Percentiles rank a stretch among this genome's conserved stretches.
Conservation (phyloP, 2,113 vertebrate species). For the Syrrhaptes paradoxus region DNA sequence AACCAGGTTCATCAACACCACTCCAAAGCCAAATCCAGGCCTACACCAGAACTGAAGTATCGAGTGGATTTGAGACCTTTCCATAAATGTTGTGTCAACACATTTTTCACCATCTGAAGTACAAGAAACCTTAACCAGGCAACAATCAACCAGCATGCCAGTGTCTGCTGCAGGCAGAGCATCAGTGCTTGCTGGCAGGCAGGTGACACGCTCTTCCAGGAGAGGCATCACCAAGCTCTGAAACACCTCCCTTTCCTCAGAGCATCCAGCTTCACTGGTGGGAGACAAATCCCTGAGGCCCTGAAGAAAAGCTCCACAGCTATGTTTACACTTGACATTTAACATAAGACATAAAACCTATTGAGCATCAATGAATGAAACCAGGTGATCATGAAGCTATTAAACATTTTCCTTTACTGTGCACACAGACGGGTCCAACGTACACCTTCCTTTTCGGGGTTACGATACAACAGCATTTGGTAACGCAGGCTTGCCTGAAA, state of each 20-base stretch:
- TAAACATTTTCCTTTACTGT: neutral
- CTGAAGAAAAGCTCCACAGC: neutral
- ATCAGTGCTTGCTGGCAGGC: neutral
- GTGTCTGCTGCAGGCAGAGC: neutral
- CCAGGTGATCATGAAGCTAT: neutral
- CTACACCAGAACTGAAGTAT: neutral
- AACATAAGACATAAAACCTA: neutral
- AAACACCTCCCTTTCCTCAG: neutral
- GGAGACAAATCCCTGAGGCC: neutral
- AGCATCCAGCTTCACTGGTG: neutral
- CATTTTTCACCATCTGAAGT: neutral
- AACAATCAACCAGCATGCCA: neutral
- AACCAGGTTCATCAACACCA: accelerated
- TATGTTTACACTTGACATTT: neutral
- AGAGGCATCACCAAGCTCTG: neutral
- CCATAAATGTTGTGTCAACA: neutral
- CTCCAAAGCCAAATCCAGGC: neutral
- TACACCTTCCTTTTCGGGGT: neutral
- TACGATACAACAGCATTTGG: neutral
- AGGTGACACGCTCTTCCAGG: neutral
- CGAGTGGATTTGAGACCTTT: neutral
- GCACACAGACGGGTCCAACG: accelerated
- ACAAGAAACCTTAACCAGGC: neutral
- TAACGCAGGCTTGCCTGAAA: neutral
- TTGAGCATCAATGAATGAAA: neutral